Conservation (phyloP, 2,888 invertebrate genomes). For the Pandemis cinnamomeana region DNA sequence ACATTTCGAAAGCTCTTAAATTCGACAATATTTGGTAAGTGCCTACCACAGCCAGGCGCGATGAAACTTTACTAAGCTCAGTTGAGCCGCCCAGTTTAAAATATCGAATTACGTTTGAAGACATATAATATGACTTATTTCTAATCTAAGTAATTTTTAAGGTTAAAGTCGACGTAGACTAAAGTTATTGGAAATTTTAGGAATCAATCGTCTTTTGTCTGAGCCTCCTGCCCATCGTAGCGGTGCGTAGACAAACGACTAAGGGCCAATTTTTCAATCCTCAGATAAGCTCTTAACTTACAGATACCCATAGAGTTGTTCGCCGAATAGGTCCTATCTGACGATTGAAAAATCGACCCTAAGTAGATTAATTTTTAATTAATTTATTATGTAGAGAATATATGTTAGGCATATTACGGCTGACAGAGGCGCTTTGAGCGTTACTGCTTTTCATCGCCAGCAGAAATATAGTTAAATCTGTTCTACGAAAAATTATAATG, state of each 20-base stretch:
- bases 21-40: neutral
- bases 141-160: constrained; percentile 6
- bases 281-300: too few species aligned
- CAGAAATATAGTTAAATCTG: too few species aligned
- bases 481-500: too few species aligned
- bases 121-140: constrained; percentile 6
- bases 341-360: too few species aligned
- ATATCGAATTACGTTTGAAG: constrained; percentile 5
- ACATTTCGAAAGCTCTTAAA: neutral
- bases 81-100: constrained; percentile 15
- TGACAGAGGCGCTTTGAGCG: too few species aligned
- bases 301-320: too few species aligned
- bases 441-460: too few species aligned
- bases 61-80: neutral
- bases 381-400: too few species aligned
- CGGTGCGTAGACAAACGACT: neutral
- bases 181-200: neutral
- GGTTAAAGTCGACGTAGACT: neutral
- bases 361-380: neutral
- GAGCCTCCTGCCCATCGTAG: neutral
- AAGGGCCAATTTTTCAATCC: too few species aligned
- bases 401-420: too few species aligned
- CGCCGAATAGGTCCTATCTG: too few species aligned
- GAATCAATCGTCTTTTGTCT: neutral
- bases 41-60: neutral